These are phyloP conservation scores for Chrysotoxum bicinctum DNA, from an alignment of 2,888 invertebrate species.

Conservation along the genomic window DNA sequence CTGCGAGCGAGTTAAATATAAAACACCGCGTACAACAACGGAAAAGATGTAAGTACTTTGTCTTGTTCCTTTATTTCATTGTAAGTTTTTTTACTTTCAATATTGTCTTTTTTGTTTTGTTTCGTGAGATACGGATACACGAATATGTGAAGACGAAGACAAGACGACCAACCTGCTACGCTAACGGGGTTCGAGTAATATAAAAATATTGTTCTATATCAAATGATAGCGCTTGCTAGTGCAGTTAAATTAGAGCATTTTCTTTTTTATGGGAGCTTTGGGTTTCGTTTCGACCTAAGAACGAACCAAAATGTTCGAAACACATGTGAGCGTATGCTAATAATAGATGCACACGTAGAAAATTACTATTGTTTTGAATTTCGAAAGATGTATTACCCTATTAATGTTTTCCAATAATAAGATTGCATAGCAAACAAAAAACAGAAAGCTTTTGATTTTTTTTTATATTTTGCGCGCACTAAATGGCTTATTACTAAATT, in stretches of 20 bases:
- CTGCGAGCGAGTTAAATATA: conserved; percentile 10
- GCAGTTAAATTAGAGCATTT: conserved; percentile 51
- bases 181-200: conserved; percentile 61
- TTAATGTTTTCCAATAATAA: neutral
- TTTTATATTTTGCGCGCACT: too few relatives aligned
- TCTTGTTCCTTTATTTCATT: neutral
- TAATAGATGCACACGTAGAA: neutral
- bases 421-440: too few relatives aligned
- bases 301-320: conserved; percentile 56
- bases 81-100: neutral
- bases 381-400: neutral
- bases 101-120: neutral
- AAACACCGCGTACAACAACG: conserved; percentile 11
- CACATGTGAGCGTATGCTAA: conserved; percentile 45
- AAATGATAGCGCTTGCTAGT: conserved; percentile 9
- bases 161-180: conserved; percentile 51
- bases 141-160: conserved; percentile 23
- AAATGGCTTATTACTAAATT: too few relatives aligned
- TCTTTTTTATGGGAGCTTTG: conserved; percentile 56
- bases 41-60: neutral
- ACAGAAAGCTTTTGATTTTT: too few relatives aligned
- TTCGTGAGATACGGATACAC: neutral
- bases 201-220: conserved; percentile 49
- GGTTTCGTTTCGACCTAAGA: conserved; percentile 44
- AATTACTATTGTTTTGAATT: neutral